Base-by-base conservation (phyloP, 2,888 invertebrate genomes). In the Tyria jacobaeae region DNA sequence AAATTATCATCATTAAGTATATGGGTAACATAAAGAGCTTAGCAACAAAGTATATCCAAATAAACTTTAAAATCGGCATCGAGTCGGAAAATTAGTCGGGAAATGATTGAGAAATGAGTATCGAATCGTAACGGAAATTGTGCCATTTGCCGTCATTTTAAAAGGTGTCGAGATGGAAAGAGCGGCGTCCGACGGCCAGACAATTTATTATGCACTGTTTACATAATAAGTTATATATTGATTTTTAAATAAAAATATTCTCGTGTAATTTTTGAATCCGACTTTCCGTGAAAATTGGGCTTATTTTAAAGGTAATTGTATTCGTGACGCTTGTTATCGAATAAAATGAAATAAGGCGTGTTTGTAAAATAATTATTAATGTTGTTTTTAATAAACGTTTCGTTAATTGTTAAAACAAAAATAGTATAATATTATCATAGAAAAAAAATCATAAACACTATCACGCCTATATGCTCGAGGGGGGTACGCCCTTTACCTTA, bases 71-170 rank as follows among this genome's bases (percentile, higher is more conserved):
- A 78, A 68, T 76, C 78, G 68, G 80, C 76, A 76, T 78, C 81
- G 82, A 82, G 74, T 85, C 76, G 82, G 83, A 86, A 85, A 87
- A 89, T 87, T 84, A 81, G 78, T 76, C 78, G 81, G 87, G 79
- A 85, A 88, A 89, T 89, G 89, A 90, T 89, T 88, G 85, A 82
- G 81, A 85, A 76, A 73, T 79, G 83, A 81, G 81, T 83, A 86
- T 86, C 85, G 84, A 82, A 76, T 83, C 77, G 82, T 72, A 68
- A 68, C 87, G 90, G 92, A 91, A 88, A 92, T 91, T 88, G 85
- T 81, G 65, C 88, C 82, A 87, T 90, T 90, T 85, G 82, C 82
- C 75, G 79, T 77, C 84, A 80, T 84, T 90, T 85, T 85, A 83
- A 89, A 87, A 86, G 82, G 85, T 78, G 81, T 80, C 72, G 68